Conservation (phyloP, 2,113 vertebrate genomes). For the Campylorhamphus procurvoides region DNA sequence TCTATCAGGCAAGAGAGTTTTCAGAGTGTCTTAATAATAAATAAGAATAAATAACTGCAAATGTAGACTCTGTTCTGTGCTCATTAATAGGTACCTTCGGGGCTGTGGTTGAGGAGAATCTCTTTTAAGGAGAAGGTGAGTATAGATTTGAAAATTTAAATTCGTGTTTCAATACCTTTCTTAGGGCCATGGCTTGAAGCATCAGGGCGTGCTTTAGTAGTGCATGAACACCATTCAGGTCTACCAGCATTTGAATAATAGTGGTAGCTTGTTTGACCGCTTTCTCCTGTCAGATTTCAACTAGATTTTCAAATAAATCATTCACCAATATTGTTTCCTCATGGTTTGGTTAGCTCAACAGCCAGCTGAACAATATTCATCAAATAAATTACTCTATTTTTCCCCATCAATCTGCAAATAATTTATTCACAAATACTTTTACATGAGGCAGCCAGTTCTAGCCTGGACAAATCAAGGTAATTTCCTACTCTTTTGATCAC, state of each 20-base stretch:
- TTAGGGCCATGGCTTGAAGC: neutral
- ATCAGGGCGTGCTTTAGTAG: neutral
- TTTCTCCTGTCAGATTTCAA: slow-evolving; percentile 16
- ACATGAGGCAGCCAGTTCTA: slow-evolving; percentile 42
- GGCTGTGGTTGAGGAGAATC: neutral
- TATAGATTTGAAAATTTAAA: neutral
- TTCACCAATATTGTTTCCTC: slow-evolving; percentile 33
- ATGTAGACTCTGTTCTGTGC: neutral
- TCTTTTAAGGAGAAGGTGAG: neutral
- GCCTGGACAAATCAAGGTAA: slow-evolving; percentile 64
- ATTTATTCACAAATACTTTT: slow-evolving; percentile 50
- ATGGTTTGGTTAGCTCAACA: slow-evolving; percentile 40
- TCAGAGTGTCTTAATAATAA: slow-evolving; percentile 1
- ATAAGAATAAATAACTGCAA: slow-evolving; percentile 40
- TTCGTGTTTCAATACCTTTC: neutral
- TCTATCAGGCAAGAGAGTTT: neutral
- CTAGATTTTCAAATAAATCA: slow-evolving; percentile 35
- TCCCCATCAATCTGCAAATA: slow-evolving; percentile 34
- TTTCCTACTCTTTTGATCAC: slow-evolving; percentile 61
- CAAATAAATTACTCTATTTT: slow-evolving; percentile 41
- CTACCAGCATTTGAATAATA: neutral
- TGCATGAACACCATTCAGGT: neutral
- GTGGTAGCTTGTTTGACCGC: slow-evolving; percentile 1
- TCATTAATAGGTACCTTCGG: neutral
- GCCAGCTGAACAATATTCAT: slow-evolving; percentile 38